phyloP scores from a whole-genome alignment of 2,797 vertebrate species.

The Heterohyrax brucei region DNA sequence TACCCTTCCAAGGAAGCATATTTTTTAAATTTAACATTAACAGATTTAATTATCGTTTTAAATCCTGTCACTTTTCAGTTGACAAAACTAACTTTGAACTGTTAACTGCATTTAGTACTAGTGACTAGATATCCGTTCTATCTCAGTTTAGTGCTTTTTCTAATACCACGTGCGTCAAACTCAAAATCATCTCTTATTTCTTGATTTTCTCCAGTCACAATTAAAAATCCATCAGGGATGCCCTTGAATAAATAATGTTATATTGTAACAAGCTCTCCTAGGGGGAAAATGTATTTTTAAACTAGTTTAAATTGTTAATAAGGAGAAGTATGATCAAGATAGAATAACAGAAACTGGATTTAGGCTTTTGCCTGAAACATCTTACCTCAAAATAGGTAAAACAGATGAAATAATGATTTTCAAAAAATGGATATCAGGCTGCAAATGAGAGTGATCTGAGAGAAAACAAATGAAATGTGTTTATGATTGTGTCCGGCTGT shows the following conservation, averaged over 20 bases:
- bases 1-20: background rate
- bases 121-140: background rate
- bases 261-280: slow-evolving; percentile 11
- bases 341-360: background rate
- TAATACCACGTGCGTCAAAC: background rate
- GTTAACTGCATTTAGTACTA: background rate
- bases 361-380: background rate
- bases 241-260: background rate
- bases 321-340: background rate
- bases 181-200: background rate
- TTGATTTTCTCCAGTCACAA: slow-evolving; percentile 53
- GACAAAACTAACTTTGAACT: background rate
- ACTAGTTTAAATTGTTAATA: slow-evolving; percentile 24
- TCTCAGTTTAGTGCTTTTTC: background rate
- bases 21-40: background rate
- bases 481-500: background rate
- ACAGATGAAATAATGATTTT: background rate
- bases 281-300: slow-evolving; percentile 51
- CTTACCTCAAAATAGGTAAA: background rate
- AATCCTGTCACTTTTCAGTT: slow-evolving; percentile 7
- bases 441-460: background rate
- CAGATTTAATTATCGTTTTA: slow-evolving; percentile 28
- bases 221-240: background rate
- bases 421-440: background rate
- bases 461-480: background rate